Base-by-base conservation (phyloP, 2,113 vertebrate species). In the Rhinolophus sinicus region DNA sequence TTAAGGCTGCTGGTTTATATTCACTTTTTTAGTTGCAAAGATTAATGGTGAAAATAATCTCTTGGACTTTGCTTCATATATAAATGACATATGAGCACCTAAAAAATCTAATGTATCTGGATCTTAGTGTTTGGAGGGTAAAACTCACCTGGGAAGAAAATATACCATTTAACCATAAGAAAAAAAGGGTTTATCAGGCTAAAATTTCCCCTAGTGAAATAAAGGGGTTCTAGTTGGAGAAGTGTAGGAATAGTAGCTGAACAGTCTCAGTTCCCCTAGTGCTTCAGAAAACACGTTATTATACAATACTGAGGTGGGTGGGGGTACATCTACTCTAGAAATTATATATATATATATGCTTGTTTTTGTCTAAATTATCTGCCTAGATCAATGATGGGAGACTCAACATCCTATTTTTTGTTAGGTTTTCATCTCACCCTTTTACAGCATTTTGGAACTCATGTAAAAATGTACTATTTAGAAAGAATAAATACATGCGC, bases 1-100 rank as follows among this genome's bases (percentile, higher is more conserved):
- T 97, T 96, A 15, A 16, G 80, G 50, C 86, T 95, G 33, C 88
- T 67, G 38, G 87, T 97, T 98, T 97, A 93, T 96, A 93, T 93
- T 77, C 87, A 24, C 73, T 90, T 95, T 96, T 92, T 96, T 95
- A 92, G 65, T 93, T 93, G 76, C 87, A 87, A 52, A 85, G 72
- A 92, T 76, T 77, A 70, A 54, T 81, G 65, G 87, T 92, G 30
- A 91, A 81, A 97, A 96, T 77, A 82, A 87, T 89, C 50, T 95
- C 19, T 95, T 97, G 77, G 78, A 52, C 67, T 91, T 96, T 75
- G 26, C 83, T 88, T 85, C 15, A 40, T 73, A 88, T 5, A 80
- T 58, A 96, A 94, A 96, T 62, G 44, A 85, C 56, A 85, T 56
- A 92, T 2, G 33, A 83, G 77, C 4, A n/a, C 75, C 86, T 84